Conservation (phyloP, 2,113 vertebrate genomes). For the Paradisaea rubra region DNA sequence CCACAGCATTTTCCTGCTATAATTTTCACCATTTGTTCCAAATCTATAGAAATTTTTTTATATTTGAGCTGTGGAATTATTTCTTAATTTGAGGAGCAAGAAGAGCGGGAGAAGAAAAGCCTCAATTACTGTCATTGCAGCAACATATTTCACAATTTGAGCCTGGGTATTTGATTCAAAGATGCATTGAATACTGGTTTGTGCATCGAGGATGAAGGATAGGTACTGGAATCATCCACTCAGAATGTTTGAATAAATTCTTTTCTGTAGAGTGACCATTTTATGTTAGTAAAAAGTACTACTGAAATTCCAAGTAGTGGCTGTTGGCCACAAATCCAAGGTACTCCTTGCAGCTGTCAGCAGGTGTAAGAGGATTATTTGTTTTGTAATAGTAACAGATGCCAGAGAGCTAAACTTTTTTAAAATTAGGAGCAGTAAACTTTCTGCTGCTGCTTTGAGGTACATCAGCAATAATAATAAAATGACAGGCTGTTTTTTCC, state of each 20-base stretch:
- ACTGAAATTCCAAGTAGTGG: neutral
- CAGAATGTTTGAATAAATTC: neutral
- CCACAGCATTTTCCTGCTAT: neutral
- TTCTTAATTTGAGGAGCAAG: neutral
- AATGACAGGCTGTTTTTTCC: neutral
- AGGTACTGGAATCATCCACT: neutral
- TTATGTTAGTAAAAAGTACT: neutral
- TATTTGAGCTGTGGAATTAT: neutral
- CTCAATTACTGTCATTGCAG: neutral
- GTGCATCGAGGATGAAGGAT: neutral
- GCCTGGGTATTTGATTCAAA: neutral
- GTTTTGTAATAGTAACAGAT: slow-evolving; percentile 6
- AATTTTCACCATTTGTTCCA: neutral
- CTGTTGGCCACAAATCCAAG: neutral
- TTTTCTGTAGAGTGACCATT: neutral
- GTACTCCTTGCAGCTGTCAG: neutral
- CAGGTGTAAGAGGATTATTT: slow-evolving; percentile 19
- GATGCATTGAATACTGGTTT: neutral
- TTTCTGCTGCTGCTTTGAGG: neutral
- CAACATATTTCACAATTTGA: neutral
- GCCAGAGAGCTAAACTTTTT: neutral
- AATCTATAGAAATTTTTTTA: neutral
- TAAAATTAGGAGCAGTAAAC: neutral
- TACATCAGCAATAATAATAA: neutral
- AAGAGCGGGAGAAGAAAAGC: neutral